Evolutionary conservation across 2,888 invertebrate species (phyloP).

Genomic region (Onthophagus sagittarius): DNA sequence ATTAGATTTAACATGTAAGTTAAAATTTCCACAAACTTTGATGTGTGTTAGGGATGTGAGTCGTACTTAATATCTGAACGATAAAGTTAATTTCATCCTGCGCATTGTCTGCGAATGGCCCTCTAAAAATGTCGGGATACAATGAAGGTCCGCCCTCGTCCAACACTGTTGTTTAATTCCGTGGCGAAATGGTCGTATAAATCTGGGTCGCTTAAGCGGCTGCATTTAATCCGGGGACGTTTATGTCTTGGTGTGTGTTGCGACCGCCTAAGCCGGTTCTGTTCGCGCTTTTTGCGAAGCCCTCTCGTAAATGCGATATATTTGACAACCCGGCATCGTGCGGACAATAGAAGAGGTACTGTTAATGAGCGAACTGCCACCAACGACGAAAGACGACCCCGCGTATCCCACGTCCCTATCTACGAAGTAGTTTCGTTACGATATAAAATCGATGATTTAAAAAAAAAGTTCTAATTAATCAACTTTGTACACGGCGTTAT

Average conservation of each 20-base stretch:
- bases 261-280: background rate
- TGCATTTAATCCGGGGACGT: slow-evolving; percentile 10
- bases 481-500: too few species aligned
- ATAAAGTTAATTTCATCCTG: background rate
- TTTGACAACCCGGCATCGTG: slow-evolving; percentile 4
- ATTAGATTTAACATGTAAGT: background rate
- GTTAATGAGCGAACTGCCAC: slow-evolving; percentile 4
- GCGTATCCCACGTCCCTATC: background rate
- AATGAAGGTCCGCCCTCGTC: background rate
- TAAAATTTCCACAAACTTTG: background rate
- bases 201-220: slow-evolving; percentile 11
- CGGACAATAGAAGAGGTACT: slow-evolving; percentile 6
- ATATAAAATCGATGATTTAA: too few species aligned
- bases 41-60: background rate
- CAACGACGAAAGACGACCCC: background rate
- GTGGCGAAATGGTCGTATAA: slow-evolving; percentile 9
- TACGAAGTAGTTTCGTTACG: background rate
- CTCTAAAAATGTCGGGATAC: slow-evolving; percentile 1
- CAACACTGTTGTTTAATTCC: slow-evolving; percentile 9
- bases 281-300: slow-evolving; percentile 2
- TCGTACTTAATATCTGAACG: background rate
- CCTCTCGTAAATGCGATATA: slow-evolving; percentile 6
- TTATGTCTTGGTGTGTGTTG: slow-evolving; percentile 8
- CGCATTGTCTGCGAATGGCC: background rate
- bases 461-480: too few species aligned